phyloP scores from a whole-genome alignment of 2,113 vertebrate species.

The Zosterops hypoxanthus region DNA sequence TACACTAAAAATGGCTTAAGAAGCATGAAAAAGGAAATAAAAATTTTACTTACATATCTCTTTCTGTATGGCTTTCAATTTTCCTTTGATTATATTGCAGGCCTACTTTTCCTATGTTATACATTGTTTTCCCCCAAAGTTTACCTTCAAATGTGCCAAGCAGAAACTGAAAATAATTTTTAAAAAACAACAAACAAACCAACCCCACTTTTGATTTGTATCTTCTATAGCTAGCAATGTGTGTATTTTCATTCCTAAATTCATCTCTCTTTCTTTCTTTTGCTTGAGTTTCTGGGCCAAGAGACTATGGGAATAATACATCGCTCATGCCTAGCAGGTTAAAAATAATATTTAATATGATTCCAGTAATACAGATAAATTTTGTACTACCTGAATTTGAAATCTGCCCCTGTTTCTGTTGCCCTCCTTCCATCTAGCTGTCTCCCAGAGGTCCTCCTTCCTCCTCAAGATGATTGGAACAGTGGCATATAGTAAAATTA shows the following conservation, averaged over 20 bases:
- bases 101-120: neutral
- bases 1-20: neutral
- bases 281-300: neutral
- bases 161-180: neutral
- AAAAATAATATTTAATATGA: neutral
- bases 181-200: neutral
- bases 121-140: neutral
- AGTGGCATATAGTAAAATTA: neutral
- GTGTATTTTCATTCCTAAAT: neutral
- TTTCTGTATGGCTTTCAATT: neutral
- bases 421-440: neutral
- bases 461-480: neutral
- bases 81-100: neutral
- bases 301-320: neutral
- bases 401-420: neutral
- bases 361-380: neutral
- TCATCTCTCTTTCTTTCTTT: neutral
- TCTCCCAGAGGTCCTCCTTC: neutral
- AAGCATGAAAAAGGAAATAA: neutral
- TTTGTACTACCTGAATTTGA: neutral
- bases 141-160: neutral
- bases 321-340: neutral
- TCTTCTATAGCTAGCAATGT: neutral
- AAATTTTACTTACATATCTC: neutral
- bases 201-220: neutral